Percentiles rank a stretch among this genome's conserved stretches.
Evolutionary conservation across 2,888 invertebrate genomes (phyloP).

Genomic region (Meganola albula): DNA sequence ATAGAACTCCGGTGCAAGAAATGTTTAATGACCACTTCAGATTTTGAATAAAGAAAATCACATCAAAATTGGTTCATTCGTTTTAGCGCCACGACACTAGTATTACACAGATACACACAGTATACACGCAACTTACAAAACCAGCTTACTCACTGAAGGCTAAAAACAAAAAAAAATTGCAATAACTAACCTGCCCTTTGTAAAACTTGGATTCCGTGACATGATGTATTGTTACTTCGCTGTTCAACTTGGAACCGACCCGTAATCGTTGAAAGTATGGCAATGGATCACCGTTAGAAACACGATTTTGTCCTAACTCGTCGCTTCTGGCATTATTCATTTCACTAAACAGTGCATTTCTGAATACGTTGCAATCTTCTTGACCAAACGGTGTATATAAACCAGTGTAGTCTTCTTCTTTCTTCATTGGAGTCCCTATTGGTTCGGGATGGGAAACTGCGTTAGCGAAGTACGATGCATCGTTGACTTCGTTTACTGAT

Average conservation of each 20-base stretch:
- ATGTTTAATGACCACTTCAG: conserved; percentile 46
- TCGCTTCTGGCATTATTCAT: conserved; percentile 31
- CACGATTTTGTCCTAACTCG: conserved; percentile 26
- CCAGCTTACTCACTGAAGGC: too few species aligned
- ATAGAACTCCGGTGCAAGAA: conserved; percentile 52
- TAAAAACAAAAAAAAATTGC: too few species aligned
- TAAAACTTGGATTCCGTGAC: conserved; percentile 69
- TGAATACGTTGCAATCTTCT: conserved; percentile 59
- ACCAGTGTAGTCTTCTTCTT: conserved; percentile 26
- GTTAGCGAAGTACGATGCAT: conserved; percentile 53
- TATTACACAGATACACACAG: too few species aligned
- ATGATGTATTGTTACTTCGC: conserved; percentile 66
- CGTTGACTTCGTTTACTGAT: too few species aligned
- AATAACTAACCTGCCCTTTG: conserved; percentile 52
- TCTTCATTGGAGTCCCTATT: conserved; percentile 40
- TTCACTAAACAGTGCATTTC: conserved; percentile 61
- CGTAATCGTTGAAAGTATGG: conserved; percentile 65
- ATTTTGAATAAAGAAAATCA: conserved; percentile 66
- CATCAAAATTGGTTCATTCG: too few species aligned
- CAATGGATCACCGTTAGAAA: conserved; percentile 56
- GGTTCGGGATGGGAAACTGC: conserved; percentile 53
- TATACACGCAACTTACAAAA: too few species aligned
- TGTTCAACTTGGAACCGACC: conserved; percentile 64
- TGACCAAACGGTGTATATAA: conserved; percentile 61
- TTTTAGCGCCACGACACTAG: too few species aligned